Base-by-base conservation (phyloP, 2,113 vertebrate genomes). In the Atlantisia rogersi region DNA sequence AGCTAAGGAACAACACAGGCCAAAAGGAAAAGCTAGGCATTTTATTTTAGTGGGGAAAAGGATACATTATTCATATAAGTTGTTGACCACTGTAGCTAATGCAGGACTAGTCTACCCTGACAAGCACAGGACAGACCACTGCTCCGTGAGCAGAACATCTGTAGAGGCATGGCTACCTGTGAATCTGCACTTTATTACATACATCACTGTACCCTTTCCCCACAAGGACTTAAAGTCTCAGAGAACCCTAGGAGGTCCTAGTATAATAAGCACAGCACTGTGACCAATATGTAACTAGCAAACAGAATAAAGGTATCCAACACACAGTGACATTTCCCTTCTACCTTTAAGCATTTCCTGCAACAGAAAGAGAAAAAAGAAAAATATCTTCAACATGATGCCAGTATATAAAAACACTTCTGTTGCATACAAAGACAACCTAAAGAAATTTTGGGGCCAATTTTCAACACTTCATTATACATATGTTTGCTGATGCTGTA, bases 101-200 rank as follows among this genome's bases (percentile, higher is more conserved):
- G 69, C 26, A 65, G 62, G 21, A 40, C 29, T 18, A 17, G 35
- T 42, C 52, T 53, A 65, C 8, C 9, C 9, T 35, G 21, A 15
- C 0, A 3, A 81, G 37, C 7, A 28, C 11, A 50, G 58, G 37
- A 65, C 42, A 25, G 28, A 55, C 65, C 26, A 31, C 32, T 55
- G 39, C 12, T 55, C 53, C 0, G 0, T 26, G 46, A 11, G 63
- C 12, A 63, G 56, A 78, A 53, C 14, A n/a, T 44, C 15, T 29
- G 13, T 15, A 63, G 64, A 74, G 37, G 32, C 18, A 16, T 9
- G 14, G 35, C 21, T 37, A 8, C 25, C 37, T 44, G 37, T 40
- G n/a, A 60, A 29, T 17, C 10, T n/a, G 29, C n/a, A 13, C 5
- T 32, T 68, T 60, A 28, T 50, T 16, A 12, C 0, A 2, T 28